These are phyloP conservation scores for Prosopocoilus inquinatus DNA, from an alignment of 2,888 invertebrate species.

Conservation along the genomic window DNA sequence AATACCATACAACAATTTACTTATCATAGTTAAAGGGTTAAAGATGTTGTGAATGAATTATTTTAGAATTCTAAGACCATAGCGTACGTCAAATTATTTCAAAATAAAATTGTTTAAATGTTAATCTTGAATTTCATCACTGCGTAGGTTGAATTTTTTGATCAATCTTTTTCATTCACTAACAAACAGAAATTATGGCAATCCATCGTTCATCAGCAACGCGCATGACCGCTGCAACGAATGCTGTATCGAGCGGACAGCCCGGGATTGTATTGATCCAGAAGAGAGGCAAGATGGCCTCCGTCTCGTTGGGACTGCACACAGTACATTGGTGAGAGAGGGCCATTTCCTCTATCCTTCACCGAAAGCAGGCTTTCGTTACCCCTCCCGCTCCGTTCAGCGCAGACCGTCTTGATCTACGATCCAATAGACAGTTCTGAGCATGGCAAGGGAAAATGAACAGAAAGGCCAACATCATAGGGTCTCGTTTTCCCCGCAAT, in stretches of 20 bases:
- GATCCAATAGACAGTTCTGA: conserved; percentile 34
- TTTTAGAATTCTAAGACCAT: too few species aligned
- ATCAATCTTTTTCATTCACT: too few species aligned
- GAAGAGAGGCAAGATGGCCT: conserved; percentile 46
- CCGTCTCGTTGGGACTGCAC: conserved; percentile 39
- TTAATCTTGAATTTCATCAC: too few species aligned
- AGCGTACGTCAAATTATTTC: too few species aligned
- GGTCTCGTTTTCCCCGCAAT: conserved; percentile 19
- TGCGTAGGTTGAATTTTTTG: too few species aligned
- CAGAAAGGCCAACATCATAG: conserved; percentile 4
- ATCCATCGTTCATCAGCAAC: conserved; percentile 9
- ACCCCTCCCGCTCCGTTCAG: conserved; percentile 24
- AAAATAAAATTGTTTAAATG: too few species aligned
- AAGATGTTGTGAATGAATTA: too few species aligned
- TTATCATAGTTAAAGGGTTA: too few species aligned
- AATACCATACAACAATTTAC: too few species aligned
- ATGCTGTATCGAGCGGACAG: conserved; percentile 44
- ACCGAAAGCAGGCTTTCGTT: conserved; percentile 22
- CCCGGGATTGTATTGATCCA: conserved; percentile 46
- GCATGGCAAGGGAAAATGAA: conserved; percentile 5
- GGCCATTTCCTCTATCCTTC: conserved; percentile 38
- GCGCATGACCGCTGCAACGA: conserved; percentile 18
- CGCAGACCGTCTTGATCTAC: conserved; percentile 41
- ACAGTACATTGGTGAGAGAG: conserved; percentile 44
- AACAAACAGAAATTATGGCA: neutral